These are phyloP conservation scores for Lasioglossum oenotherae DNA, from an alignment of 2,888 invertebrate genomes.

Conservation along the genomic window DNA sequence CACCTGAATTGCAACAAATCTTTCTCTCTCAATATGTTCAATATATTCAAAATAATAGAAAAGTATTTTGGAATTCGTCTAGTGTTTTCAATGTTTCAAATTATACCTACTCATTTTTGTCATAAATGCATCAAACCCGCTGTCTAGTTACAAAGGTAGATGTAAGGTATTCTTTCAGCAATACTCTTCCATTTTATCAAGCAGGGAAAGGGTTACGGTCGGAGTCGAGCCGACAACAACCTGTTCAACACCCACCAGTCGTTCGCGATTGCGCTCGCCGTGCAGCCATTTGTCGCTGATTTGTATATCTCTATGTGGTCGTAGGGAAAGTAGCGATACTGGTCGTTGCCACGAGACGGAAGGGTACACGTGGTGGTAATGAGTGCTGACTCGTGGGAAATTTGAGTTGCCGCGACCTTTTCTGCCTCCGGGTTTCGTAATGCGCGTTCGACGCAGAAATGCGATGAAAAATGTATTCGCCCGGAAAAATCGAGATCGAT, in stretches of 20 bases:
- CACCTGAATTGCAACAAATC: no score
- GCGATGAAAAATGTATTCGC: background rate
- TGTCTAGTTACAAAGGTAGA: background rate
- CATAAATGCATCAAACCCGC: no score
- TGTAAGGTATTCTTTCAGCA: background rate
- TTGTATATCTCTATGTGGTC: conserved; percentile 30
- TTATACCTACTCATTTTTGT: no score
- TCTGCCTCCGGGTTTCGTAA: conserved; percentile 18
- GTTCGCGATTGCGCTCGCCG: background rate
- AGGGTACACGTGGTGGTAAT: conserved; percentile 44
- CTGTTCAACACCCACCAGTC: conserved; percentile 36
- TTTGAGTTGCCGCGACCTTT: conserved; percentile 14
- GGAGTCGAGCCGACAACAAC: conserved; percentile 32
- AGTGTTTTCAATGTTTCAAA: no score
- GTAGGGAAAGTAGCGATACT: conserved; percentile 59
- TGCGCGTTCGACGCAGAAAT: background rate
- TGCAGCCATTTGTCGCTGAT: conserved; percentile 31
- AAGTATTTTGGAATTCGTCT: no score
- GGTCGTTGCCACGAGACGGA: conserved; percentile 28
- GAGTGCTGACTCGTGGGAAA: conserved; percentile 61
- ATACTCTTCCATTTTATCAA: background rate
- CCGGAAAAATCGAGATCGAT: background rate
- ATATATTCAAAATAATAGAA: no score
- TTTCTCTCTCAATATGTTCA: no score
- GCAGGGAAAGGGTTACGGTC: background rate